A percentile compares a stretch with the other conserved stretches of the same genome.
Conservation (phyloP, 2,113 vertebrate species). For the Nothoprocta pentlandii region DNA sequence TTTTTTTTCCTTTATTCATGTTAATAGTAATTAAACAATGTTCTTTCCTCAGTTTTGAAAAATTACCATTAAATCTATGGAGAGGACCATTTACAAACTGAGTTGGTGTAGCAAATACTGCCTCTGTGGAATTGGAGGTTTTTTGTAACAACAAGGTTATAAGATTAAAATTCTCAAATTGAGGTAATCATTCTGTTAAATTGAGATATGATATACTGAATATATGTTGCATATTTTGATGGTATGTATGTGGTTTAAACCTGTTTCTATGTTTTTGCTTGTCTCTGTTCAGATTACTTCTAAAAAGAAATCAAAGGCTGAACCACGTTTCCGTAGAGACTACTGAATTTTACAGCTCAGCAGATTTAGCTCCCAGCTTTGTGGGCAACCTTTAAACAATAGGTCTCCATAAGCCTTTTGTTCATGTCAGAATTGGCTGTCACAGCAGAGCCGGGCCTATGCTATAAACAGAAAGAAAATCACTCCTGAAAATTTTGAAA, state of each 20-base stretch:
- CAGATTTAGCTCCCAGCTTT: background rate
- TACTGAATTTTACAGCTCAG: background rate
- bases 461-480: background rate
- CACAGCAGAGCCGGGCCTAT: background rate
- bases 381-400: background rate
- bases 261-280: background rate
- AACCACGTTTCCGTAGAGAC: background rate
- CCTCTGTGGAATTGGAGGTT: background rate
- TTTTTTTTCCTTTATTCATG: background rate
- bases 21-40: background rate
- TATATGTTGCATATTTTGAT: background rate
- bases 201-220: background rate
- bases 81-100: constrained; percentile 1
- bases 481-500: background rate
- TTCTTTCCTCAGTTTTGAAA: constrained; percentile 13
- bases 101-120: background rate
- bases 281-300: background rate
- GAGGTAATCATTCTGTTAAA: background rate
- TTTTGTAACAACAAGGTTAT: background rate
- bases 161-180: background rate
- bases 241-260: background rate
- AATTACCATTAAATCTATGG: constrained; percentile 6
- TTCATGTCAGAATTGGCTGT: background rate
- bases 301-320: background rate
- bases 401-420: background rate